Evolutionary conservation across 2,797 vertebrate species (phyloP), one percentile per base, ranked within the genome.

Genomic region (Hoplostethus atlanticus): DNA sequence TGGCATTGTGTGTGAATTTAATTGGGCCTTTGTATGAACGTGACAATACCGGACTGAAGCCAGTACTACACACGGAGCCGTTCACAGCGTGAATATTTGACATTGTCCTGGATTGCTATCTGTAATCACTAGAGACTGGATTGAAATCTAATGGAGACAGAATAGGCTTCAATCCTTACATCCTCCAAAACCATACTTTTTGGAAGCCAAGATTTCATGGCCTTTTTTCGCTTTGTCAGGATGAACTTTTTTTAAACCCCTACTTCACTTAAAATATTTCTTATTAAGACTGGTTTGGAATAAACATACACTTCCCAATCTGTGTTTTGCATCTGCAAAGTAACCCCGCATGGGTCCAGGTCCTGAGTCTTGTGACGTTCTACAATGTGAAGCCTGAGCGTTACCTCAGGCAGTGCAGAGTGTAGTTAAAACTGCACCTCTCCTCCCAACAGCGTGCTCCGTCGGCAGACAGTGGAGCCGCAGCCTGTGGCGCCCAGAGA

Each of bases 401-500:
- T 87, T 87, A 85, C 88, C 73, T 83, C 84, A 80, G 81, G 84
- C 85, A 87, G 85, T 91, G 87, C 88, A 90, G 89, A 90, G 91
- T 93, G 91, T 92, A 92, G 92, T 93, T 91, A 92, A 86, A 94
- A 91, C 91, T 90, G 92, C 93, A 92, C 91, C 85, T 93, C 92
- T 94, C 91, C 91, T 92, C 81, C 86, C 93, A 93, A 94, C 93
- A 94, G 93, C 88, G 88, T 89, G 86, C 88, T 89, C 84, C 89
- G 83, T 75, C 86, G 87, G 78, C 90, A 92, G 90, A 76, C 86
- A 76, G 80, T 90, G 84, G 89, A 80, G 89, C 84, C 69, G 58
- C 83, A 88, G 83, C 83, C 85, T 73, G 60, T 80, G 80, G 80
- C 76, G 71, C 81, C 85, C 80, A 82, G 81, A 79, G 87, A 77